Conservation (phyloP, 2,113 vertebrate genomes). For the human (Homo sapiens) region DNA sequence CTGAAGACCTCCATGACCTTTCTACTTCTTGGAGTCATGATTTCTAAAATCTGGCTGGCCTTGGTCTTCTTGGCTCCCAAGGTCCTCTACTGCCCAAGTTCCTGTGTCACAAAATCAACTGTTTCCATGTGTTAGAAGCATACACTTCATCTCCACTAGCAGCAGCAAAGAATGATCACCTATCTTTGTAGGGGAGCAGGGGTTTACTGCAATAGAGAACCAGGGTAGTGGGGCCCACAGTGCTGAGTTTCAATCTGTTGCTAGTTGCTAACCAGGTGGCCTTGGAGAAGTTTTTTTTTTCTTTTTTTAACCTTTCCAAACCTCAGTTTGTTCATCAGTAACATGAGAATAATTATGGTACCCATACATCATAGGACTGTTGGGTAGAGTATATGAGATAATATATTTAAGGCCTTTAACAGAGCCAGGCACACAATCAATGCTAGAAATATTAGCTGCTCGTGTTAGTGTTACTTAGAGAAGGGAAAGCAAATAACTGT, state of each 20-base stretch:
- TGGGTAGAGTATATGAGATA: not conserved
- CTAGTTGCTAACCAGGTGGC: not conserved
- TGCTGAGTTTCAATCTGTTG: not conserved
- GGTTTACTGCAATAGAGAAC: no score
- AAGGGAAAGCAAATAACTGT: not conserved
- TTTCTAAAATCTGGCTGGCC: not conserved
- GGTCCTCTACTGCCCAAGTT: not conserved
- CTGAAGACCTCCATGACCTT: not conserved
- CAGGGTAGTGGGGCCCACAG: rapidly evolving
- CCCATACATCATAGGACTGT: not conserved
- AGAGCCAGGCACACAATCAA: not conserved
- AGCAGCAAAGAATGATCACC: not conserved
- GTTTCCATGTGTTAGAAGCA: not conserved
- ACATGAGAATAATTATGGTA: not conserved
- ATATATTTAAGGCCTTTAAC: not conserved
- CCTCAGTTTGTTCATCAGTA: not conserved
- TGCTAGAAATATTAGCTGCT: not conserved
- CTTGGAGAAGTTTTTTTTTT: not conserved
- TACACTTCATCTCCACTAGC: not conserved
- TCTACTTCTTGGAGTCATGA: not conserved
- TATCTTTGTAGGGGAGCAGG: not conserved
- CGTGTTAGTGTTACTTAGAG: not conserved
- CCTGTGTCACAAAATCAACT: not conserved
- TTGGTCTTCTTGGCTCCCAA: not conserved
- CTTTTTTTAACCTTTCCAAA: not conserved